A percentile compares a stretch with the other conserved stretches of the same genome.
Evolutionary conservation across 2,888 invertebrate genomes (phyloP).

Genomic region (Hemicrepidius hirtus): DNA sequence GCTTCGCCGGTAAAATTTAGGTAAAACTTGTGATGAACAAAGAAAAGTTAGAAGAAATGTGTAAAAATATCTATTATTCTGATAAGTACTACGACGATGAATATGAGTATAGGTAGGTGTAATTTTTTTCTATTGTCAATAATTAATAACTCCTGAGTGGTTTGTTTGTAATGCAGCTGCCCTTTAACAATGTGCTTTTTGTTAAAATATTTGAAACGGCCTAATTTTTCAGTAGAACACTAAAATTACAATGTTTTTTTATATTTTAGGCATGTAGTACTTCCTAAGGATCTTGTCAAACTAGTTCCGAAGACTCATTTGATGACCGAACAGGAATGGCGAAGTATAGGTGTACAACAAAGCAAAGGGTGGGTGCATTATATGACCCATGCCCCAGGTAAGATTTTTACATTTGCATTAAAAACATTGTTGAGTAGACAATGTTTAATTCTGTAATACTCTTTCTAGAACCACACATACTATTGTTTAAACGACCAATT

Average conservation of each 20-base stretch:
- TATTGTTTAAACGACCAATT: slow-evolving; percentile 87
- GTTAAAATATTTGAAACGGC: background rate
- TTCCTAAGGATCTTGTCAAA: slow-evolving; percentile 94
- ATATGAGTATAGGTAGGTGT: slow-evolving; percentile 90
- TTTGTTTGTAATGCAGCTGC: slow-evolving; percentile 21
- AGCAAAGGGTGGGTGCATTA: slow-evolving; percentile 98
- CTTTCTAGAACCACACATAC: slow-evolving; percentile 89
- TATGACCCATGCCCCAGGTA: slow-evolving; percentile 96
- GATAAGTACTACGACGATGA: slow-evolving; percentile 94
- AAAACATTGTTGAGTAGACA: background rate
- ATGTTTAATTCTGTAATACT: background rate
- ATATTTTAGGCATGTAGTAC: slow-evolving; percentile 91
- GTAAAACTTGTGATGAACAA: slow-evolving; percentile 59
- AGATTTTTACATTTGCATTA: slow-evolving; percentile 49
- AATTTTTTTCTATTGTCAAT: background rate
- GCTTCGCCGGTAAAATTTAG: slow-evolving; percentile 21
- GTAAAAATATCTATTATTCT: slow-evolving; percentile 91
- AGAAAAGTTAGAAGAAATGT: slow-evolving; percentile 65
- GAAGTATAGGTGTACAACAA: slow-evolving; percentile 95
- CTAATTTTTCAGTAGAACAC: slow-evolving; percentile 28
- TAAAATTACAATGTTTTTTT: slow-evolving; percentile 58
- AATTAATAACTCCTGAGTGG: background rate
- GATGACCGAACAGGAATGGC: slow-evolving; percentile 96
- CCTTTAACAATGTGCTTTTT: background rate
- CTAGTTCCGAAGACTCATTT: slow-evolving; percentile 93